Evolutionary conservation across 2,888 invertebrate species (phyloP), one percentile per base, ranked within the genome.

Genomic region (Antheraea yamamai): DNA sequence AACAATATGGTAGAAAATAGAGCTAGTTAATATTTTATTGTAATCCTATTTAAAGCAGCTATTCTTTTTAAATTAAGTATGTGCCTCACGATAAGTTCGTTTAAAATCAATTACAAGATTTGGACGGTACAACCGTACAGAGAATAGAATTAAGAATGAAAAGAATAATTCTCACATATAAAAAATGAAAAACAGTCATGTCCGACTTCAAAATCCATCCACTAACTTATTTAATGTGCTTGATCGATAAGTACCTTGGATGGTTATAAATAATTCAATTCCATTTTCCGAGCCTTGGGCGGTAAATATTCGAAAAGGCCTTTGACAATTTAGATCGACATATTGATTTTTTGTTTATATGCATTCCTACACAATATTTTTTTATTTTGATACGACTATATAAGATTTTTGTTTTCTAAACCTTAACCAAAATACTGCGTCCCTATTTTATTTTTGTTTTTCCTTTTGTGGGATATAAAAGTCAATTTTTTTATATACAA

Each of bases 221-320:
- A 39, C 10, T 70, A 39, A 20, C 8, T 47, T 70, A 39, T 39
- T 70, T 39, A 10, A 70, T 70, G 12, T n/a, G 70, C 70, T 7
- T 70, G 39, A 35, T 39, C 68, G 68, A 68, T 68, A 68, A 68
- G 68, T 68, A 39, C 68, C 39, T 70, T n/a, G 20, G 39, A 70
- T 39, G 70, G 70, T 20, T 18, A n/a, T 39, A n/a, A 70, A 70
- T 70, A 70, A 70, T 70, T 70, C 3, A 70, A 35, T 39, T 39
- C 39, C 20, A 70, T n/a, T 70, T 30, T 39, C 39, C 35, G 0
- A 70, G 4, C 35, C 35, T 70, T 70, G 35, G n/a, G 10, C 20
- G 70, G 35, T 39, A 39, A 39, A 70, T 70, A n/a, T 39, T n/a
- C 20, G 20, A 18, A 68, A 39, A 39, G 39, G 30, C 16, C 64